A percentile compares a stretch with the other conserved stretches of the same genome.
Conservation (phyloP, 2,797 vertebrate genomes). For the Cossypha niveicapilla region DNA sequence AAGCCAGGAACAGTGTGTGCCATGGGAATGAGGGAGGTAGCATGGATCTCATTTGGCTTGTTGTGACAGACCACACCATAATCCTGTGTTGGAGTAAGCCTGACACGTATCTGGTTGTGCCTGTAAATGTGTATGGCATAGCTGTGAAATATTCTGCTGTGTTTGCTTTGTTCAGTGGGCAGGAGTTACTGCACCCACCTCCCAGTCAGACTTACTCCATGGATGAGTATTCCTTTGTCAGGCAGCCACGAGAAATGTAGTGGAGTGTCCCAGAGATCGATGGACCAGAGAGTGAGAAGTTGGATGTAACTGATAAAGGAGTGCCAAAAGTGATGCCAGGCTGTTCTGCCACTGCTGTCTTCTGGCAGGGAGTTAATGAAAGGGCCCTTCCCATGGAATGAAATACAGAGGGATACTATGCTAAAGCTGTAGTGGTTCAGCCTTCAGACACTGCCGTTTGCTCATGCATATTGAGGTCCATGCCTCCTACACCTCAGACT, state of each 20-base stretch:
- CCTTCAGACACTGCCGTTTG: not conserved
- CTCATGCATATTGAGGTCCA: not conserved
- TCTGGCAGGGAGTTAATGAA: not conserved
- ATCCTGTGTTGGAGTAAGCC: not conserved
- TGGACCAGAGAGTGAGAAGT: not conserved
- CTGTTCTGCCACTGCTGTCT: not conserved
- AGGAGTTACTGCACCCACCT: not conserved
- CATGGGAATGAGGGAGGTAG: fast-evolving
- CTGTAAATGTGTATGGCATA: not conserved
- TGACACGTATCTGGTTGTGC: not conserved
- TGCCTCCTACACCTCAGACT: not conserved
- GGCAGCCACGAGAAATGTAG: not conserved
- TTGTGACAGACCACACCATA: not conserved
- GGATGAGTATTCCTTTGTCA: not conserved
- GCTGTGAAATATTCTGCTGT: not conserved
- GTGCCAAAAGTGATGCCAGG: not conserved
- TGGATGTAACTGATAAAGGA: not conserved
- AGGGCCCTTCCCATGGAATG: not conserved
- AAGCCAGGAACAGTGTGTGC: not conserved
- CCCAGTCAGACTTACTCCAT: not conserved
- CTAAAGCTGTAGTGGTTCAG: not conserved
- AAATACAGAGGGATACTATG: not conserved
- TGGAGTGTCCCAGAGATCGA: not conserved
- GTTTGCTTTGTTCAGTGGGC: not conserved
- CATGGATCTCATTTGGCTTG: not conserved